Conservation (phyloP, 2,888 invertebrate species). For the Folsomia candida region DNA sequence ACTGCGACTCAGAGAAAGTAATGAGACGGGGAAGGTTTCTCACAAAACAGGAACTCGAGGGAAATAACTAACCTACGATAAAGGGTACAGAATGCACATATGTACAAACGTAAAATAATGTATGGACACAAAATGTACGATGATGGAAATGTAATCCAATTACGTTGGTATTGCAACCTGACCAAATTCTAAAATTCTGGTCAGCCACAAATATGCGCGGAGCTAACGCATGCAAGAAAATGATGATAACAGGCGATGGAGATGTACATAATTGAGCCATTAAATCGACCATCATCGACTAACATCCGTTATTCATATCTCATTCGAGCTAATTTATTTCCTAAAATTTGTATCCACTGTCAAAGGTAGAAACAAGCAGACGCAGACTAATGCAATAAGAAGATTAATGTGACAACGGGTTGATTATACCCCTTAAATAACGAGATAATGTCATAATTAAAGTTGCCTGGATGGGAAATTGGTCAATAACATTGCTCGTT, state of each 20-base stretch:
- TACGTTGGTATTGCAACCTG: too few species aligned
- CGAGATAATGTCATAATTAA: conserved; percentile 5
- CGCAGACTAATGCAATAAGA: not conserved
- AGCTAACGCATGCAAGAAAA: not conserved
- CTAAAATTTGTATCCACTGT: not conserved
- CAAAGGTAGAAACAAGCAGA: not conserved
- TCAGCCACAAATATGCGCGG: not conserved
- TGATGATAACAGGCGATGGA: not conserved
- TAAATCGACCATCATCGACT: not conserved
- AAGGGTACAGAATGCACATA: too few species aligned
- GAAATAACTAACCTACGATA: not conserved
- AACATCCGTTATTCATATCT: conserved; percentile 1
- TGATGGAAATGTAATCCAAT: too few species aligned
- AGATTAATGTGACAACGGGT: conserved; percentile 5
- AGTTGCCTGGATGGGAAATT: not conserved
- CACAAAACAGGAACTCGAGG: not conserved
- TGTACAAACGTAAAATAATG: too few species aligned
- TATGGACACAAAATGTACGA: too few species aligned
- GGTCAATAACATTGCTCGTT: too few species aligned
- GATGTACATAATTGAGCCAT: not conserved
- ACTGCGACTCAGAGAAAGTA: not conserved
- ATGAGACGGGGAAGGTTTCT: not conserved
- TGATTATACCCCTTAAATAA: conserved; percentile 7
- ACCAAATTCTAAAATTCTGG: too few species aligned
- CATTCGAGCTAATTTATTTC: not conserved